phyloP scores from a whole-genome alignment of 1,140 invertebrate species.

The Propsilocerus akamusi region DNA sequence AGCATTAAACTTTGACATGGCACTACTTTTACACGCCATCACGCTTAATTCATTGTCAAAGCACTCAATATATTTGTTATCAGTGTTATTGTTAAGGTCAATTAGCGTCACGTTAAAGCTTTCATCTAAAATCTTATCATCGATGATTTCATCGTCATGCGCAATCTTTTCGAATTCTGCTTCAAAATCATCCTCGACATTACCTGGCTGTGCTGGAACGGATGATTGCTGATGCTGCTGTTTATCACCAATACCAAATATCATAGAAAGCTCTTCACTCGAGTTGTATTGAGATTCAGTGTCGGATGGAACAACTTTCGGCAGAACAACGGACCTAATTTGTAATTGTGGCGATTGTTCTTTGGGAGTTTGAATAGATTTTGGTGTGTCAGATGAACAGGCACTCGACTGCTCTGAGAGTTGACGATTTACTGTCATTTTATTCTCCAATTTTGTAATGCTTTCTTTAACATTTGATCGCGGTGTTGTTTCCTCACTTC shows the following conservation, averaged over 20 bases:
- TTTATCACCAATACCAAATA: constrained; percentile 23
- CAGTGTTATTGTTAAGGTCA: background rate
- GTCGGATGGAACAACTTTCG: constrained; percentile 4
- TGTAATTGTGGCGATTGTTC: background rate
- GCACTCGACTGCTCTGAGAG: background rate
- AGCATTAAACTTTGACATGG: background rate
- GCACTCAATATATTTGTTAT: background rate
- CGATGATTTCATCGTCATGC: constrained; percentile 9
- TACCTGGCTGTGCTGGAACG: constrained; percentile 13
- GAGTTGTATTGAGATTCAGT: constrained; percentile 34
- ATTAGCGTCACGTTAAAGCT: background rate
- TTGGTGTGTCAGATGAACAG: background rate
- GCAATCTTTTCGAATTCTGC: constrained; percentile 14
- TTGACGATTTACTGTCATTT: background rate
- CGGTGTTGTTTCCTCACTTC: background rate
- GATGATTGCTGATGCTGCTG: constrained; percentile 1
- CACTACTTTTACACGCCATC: background rate
- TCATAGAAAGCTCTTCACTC: constrained; percentile 36
- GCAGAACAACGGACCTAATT: background rate
- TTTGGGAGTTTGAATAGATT: background rate
- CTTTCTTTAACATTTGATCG: background rate
- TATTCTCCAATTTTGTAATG: background rate
- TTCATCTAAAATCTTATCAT: background rate
- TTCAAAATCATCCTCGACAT: constrained; percentile 12
- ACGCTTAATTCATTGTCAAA: constrained; percentile 1